Evolutionary conservation across 2,888 invertebrate genomes (phyloP).

Genomic region (Machimus atricapillus): DNA sequence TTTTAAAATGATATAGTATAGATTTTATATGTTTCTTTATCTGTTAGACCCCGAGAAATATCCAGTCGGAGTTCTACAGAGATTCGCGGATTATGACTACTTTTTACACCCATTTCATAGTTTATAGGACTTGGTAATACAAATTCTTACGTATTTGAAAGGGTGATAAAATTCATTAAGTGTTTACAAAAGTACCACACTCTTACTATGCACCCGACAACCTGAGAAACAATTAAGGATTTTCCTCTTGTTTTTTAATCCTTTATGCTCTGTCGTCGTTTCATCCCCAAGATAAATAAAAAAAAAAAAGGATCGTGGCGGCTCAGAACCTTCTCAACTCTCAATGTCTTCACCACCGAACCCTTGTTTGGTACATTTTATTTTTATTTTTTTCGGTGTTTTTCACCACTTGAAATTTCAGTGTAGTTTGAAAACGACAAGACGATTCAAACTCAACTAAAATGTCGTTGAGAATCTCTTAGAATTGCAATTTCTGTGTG

Average conservation of each 20-base stretch:
- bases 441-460: constrained; percentile 18
- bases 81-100: too few species aligned
- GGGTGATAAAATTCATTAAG: not conserved
- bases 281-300: not conserved
- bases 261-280: not conserved
- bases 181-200: not conserved
- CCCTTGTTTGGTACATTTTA: not conserved
- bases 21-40: too few species aligned
- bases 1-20: too few species aligned
- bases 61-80: too few species aligned
- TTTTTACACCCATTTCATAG: too few species aligned
- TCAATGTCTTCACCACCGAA: not conserved
- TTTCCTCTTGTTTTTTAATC: not conserved
- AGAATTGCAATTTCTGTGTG: constrained; percentile 22
- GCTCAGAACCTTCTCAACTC: not conserved
- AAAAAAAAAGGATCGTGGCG: not conserved
- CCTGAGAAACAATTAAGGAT: not conserved
- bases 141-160: not conserved
- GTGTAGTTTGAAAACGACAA: constrained; percentile 12
- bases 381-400: not conserved
- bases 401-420: not conserved
- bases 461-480: constrained; percentile 8
- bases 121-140: too few species aligned
- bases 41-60: too few species aligned
- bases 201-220: not conserved